These are phyloP conservation scores for Lindbergichthys nudifrons DNA, from an alignment of 2,797 vertebrate genomes.

Conservation along the genomic window DNA sequence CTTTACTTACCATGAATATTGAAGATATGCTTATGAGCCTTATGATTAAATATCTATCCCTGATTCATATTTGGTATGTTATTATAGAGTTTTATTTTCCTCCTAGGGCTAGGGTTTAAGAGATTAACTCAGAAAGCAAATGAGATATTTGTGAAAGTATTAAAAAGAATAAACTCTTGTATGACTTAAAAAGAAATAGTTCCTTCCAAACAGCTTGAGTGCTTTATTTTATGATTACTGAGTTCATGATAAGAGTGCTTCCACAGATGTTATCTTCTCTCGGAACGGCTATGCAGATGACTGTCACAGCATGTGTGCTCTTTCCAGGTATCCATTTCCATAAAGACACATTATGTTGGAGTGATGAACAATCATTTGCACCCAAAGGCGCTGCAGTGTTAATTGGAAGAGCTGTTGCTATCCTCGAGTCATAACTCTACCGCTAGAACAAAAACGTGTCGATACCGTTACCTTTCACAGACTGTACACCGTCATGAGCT, in stretches of 20 bases:
- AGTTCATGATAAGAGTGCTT: conserved; percentile 22
- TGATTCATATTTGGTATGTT: too few species aligned
- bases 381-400: conserved; percentile 41
- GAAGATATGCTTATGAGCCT: too few species aligned
- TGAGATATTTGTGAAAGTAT: too few species aligned
- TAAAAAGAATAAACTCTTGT: too few species aligned
- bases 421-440: conserved; percentile 33
- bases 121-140: too few species aligned
- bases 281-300: conserved; percentile 32
- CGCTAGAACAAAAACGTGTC: conserved; percentile 16
- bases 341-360: conserved; percentile 53
- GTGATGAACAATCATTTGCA: conserved; percentile 59
- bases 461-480: conserved; percentile 35
- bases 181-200: neutral
- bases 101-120: too few species aligned
- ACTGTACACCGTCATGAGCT: conserved; percentile 19
- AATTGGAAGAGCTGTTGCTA: conserved; percentile 57
- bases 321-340: conserved; percentile 59
- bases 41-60: too few species aligned
- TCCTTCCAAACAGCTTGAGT: conserved; percentile 34
- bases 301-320: conserved; percentile 15
- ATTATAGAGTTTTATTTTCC: too few species aligned
- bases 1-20: too few species aligned
- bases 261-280: conserved; percentile 49
- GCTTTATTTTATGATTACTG: conserved; percentile 39